phyloP scores from a whole-genome alignment of 2,797 vertebrate species.

The Alectoris magna region DNA sequence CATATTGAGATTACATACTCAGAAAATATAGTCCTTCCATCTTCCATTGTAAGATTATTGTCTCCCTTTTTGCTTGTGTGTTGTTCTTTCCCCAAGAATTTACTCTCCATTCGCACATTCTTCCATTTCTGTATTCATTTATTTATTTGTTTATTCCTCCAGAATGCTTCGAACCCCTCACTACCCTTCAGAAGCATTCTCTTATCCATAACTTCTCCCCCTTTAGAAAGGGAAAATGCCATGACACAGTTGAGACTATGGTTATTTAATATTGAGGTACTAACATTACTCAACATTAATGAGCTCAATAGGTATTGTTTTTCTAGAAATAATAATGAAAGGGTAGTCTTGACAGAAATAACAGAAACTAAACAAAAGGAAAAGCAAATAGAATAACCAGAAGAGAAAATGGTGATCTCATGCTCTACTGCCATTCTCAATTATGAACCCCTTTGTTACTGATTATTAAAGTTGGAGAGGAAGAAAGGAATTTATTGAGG shows the following conservation, averaged over 20 bases:
- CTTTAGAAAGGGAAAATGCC: neutral
- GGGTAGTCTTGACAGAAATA: neutral
- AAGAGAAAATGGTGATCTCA: neutral
- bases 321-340: neutral
- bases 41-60: too few species aligned
- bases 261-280: neutral
- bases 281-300: neutral
- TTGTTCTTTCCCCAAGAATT: neutral
- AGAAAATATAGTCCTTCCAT: too few species aligned
- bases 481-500: neutral
- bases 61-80: neutral
- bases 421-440: neutral
- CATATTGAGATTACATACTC: too few species aligned
- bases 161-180: neutral
- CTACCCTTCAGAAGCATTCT: neutral
- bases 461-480: neutral
- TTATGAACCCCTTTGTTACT: neutral
- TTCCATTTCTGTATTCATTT: neutral
- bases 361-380: neutral
- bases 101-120: neutral
- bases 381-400: neutral
- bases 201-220: fast-evolving
- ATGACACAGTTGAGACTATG: neutral
- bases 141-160: neutral
- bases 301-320: neutral